Evolutionary conservation across 1,140 invertebrate genomes (phyloP), one percentile per base, ranked within the genome.

Genomic region (silkworm (Bombyx mori)): DNA sequence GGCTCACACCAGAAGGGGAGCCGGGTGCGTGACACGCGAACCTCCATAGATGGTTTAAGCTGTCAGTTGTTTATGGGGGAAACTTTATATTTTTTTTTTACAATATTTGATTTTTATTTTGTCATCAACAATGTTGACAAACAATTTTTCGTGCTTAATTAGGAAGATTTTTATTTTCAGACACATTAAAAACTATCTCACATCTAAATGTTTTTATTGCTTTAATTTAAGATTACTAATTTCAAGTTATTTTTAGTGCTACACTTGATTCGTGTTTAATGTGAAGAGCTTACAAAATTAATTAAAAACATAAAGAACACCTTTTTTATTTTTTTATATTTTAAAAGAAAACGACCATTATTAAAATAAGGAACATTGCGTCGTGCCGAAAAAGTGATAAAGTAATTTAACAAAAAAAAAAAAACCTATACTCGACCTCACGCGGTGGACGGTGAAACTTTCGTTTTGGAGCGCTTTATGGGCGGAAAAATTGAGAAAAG

Each of bases 401-500:
- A 79, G 68, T 81, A 74, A 79, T 77, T 82, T 76, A 84, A 78
- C 80, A 78, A 82, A 85, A 86, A 86, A 86, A 86, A 82, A 77
- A 77, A 76, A 84, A 84, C 84, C 84, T 84, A 84, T 77, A 82
- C 73, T 77, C 78, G 79, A 84, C 78, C 79, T 84, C 79, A 77
- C 68, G 81, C 70, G 66, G 71, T 69, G 79, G 78, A 73, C 63
- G 79, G 69, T 65, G 65, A 78, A 85, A 87, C 77, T 85, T 87
- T 85, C 68, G 72, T 77, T 79, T 74, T 73, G 77, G 79, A 68
- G 26, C 75, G 71, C 77, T 85, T 85, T 85, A 87, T 85, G 78
- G 74, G 71, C 73, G 81, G 75, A 87, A 85, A 87, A 87, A 85
- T 85, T 87, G 78, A 75, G 78, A 85, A 86, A 87, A 85, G 82